phyloP scores from a whole-genome alignment of 2,113 vertebrate species.

The Cyanoderma ruficeps region DNA sequence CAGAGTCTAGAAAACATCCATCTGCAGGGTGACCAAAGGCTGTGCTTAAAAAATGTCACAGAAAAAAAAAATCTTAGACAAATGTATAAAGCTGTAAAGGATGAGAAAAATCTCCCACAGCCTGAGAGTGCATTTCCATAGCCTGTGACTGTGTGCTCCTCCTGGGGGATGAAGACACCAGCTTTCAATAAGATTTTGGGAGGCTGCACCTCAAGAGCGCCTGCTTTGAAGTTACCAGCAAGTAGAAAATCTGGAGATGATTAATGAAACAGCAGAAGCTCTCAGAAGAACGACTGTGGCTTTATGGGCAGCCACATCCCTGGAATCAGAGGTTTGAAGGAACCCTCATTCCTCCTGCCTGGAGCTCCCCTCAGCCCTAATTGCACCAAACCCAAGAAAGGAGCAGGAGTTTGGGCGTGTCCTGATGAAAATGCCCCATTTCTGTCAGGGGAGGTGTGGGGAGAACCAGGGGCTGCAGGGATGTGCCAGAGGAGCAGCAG shows the following conservation, averaged over 20 bases:
- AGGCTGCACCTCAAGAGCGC: background rate
- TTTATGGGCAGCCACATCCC: background rate
- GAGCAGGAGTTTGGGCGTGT: background rate
- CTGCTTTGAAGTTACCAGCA: background rate
- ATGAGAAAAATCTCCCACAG: background rate
- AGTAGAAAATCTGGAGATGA: background rate
- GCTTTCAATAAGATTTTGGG: background rate
- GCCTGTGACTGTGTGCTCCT: background rate
- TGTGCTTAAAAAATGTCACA: background rate
- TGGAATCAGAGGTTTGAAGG: background rate
- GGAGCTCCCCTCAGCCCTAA: background rate
- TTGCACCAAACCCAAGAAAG: background rate
- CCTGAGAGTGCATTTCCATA: background rate
- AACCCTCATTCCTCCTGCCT: background rate
- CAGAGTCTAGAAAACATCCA: background rate
- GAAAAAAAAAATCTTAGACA: background rate
- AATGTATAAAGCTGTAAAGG: background rate
- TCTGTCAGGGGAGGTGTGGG: background rate
- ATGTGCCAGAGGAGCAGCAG: background rate
- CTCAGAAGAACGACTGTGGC: background rate
- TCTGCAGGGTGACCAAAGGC: background rate
- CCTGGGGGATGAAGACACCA: background rate
- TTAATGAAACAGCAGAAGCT: background rate
- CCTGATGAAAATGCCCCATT: background rate
- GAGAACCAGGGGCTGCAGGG: background rate